Evolutionary conservation across 2,113 vertebrate genomes (phyloP), one percentile per base, ranked within the genome.

Genomic region (Coregonus clupeaformis): DNA sequence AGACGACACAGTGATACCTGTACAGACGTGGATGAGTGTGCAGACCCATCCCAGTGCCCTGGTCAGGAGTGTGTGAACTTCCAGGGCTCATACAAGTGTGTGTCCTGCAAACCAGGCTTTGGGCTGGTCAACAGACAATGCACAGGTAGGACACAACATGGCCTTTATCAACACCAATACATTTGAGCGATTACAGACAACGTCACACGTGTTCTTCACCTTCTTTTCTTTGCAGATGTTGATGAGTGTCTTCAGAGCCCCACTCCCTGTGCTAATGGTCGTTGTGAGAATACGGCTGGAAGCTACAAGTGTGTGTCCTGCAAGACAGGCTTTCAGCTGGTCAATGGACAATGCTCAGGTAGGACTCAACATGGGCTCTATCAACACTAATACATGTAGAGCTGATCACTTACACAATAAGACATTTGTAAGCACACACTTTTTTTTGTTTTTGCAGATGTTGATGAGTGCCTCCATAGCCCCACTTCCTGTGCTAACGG

Each of bases 51-150:
- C 57, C 93, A 91, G 1, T 96, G 95, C 70, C 94, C 94, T 0
- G 93, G 93, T 12, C 94, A 95, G 80, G 91, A 94, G 85, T 96
- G 95, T 79, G 86, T 93, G 64, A 96, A 96, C 89, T 76, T 94
- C 0, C 78, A 84, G 0, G 95, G 95, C 0, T 95, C 95, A 12
- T 96, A 94, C 87, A 91, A 91, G 63, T 96, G 95, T 78, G 86
- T 89, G 47, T 86, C 93, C 27, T 96, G 95, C 75, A 85, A 74
- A 1, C 71, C 81, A 0, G 95, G 95, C 22, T 90, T 94, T 89
- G 89, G 80, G 57, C 89, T 94, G n/a, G 87, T 60, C 24, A 87
- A 77, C 29, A 88, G 93, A 18, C 91, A 88, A 77, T 96, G 95
- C 18, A 13, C 86, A 78, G 95, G 95, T 95, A 83, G 63, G 36